These are phyloP conservation scores for Malurus splendens DNA, from an alignment of 2,797 vertebrate species.

Conservation along the genomic window DNA sequence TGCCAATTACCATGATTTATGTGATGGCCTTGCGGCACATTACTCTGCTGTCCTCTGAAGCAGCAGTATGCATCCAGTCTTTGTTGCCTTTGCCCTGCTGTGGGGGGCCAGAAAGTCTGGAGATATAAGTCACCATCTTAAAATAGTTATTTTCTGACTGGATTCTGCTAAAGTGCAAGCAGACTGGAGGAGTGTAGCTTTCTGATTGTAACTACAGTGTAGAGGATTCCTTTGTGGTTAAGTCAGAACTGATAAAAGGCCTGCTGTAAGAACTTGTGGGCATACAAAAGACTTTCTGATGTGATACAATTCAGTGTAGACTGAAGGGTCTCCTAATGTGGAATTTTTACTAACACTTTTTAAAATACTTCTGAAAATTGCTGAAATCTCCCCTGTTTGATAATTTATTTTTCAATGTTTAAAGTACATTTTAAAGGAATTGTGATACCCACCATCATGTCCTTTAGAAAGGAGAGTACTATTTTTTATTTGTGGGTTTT, in stretches of 20 bases:
- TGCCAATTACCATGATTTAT: neutral
- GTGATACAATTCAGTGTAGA: neutral
- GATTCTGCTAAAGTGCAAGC: neutral
- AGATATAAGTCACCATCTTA: neutral
- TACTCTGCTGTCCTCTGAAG: neutral
- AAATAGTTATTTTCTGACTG: neutral
- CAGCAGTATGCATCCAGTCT: neutral
- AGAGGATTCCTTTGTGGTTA: neutral
- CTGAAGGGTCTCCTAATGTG: neutral
- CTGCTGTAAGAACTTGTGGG: neutral
- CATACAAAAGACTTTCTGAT: neutral
- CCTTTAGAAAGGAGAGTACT: neutral
- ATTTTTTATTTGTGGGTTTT: neutral
- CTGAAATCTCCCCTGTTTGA: too few relatives aligned
- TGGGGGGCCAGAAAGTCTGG: neutral
- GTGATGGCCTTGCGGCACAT: neutral
- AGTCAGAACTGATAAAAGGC: conserved; percentile 6
- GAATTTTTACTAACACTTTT: neutral
- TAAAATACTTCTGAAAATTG: neutral
- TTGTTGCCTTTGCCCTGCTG: neutral
- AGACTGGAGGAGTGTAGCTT: neutral
- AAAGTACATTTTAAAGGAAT: neutral
- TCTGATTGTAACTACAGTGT: neutral
- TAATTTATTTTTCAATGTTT: neutral
- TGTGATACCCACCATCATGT: neutral